Evolutionary conservation across 2,113 vertebrate species (phyloP), one percentile per base, ranked within the genome.

Genomic region (Oncorhynchus mykiss): DNA sequence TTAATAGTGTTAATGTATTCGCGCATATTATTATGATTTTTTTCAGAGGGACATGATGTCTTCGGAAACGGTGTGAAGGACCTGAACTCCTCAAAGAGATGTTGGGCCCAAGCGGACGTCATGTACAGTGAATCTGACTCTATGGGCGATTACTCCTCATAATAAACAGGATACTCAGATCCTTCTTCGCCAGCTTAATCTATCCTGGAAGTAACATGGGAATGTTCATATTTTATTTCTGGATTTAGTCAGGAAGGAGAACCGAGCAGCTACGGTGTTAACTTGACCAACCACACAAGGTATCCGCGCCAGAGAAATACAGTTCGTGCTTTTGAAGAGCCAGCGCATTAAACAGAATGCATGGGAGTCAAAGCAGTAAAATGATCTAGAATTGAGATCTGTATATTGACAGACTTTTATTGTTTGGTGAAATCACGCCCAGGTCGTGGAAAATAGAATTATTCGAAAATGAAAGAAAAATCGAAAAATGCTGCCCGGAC

Each of bases 401-500:
- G 5, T 71, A 24, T 72, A 16, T 24, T 54, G 27, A 8, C 27
- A 22, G 59, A 54, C 62, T 77, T 45, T 68, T 76, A 67, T 29
- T 66, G 59, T 45, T 64, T 71, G 70, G 8, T 70, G 39, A 48
- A 76, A 72, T 71, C 51, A 34, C 25, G 51, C 49, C 67, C 22
- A 67, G 34, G 45, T 13, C 20, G 48, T 73, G 18, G 54, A 20
- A 4, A 67, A 34, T 1, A 60, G 3, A 71, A 11, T 11, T 57
- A 1, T 54, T 25, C 27, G 45, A 82, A 24, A 69, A 99, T 99
- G 98, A 99, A 99, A 95, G 98, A 99, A 92, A 99, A 99, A 88
- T 99, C 97, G 22, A 99, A 99, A 90, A 99, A 99, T 86, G 98
- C 98, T 69, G 98, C 98, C 86, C 96, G 98, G 89, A 99, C 97